Base-by-base conservation (phyloP, 2,797 vertebrate species). In the Psittacula echo region DNA sequence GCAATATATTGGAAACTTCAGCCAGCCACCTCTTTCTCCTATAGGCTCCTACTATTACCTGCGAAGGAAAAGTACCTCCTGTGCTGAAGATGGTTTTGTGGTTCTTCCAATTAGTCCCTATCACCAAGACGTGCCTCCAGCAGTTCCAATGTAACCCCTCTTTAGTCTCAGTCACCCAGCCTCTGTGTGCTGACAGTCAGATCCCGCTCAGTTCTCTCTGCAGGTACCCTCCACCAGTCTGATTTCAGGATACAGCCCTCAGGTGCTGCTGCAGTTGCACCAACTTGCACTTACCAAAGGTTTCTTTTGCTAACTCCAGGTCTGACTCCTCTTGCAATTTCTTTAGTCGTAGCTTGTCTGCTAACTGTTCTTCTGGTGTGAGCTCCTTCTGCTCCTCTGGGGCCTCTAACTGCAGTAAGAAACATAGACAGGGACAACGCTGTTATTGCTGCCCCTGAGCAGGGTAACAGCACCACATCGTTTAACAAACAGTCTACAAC, bases 301-400 rank as follows among this genome's bases (percentile, higher is more conserved):
- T 99, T 98, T 99, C 99, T 93, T 99, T 99, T 73, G 99, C 99
- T 94, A 99, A 92, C 97, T 99, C 99, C 84, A 99, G 96, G 95
- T 99, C 99, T 4, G 99, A 97, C 30, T 98, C 99, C 98, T 99
- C 99, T 96, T 99, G 99, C 88, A 99, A 94, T 93, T 99, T 98
- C 98, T 99, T 98, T 97, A 99, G 97, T 75, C 98, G 98, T 76
- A 99, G 97, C 97, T 99, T 99, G 95, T 99, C 99, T 95, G 98
- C 98, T 39, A 98, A 92, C 96, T 98, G 97, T 92, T 99, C 99
- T 95, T 99, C 99, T 74, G 97, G 97, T 11, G 98, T 98, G 44
- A 98, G 98, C 47, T 98, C 94, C 84, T 95, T 97, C 29, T 97
- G 81, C 37, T 98, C 98, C 95, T 98, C 97, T 1, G 98, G 96